Evolutionary conservation across 2,113 vertebrate species (phyloP).

Genomic region (Zootoca vivipara): DNA sequence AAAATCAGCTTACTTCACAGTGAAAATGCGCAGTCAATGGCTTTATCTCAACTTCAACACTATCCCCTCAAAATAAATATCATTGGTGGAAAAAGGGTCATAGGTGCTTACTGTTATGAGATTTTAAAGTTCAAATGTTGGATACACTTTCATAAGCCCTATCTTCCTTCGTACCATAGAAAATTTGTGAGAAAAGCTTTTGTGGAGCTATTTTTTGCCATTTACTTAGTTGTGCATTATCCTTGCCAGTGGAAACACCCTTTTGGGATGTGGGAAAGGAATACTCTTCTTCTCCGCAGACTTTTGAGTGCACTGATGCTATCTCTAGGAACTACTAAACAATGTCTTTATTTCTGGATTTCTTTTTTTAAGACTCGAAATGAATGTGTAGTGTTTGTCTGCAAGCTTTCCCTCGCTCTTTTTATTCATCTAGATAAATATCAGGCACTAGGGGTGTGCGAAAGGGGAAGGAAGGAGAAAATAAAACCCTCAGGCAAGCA

Average conservation of each 20-base stretch:
- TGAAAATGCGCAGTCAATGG: neutral
- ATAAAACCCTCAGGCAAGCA: neutral
- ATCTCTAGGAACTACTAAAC: conserved; percentile 31
- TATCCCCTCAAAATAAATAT: conserved; percentile 42
- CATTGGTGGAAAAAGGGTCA: conserved; percentile 32
- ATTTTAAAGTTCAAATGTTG: conserved; percentile 67
- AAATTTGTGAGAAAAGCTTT: conserved; percentile 66
- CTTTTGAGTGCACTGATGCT: conserved; percentile 43
- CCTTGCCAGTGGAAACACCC: conserved; percentile 63
- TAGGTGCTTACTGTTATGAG: neutral
- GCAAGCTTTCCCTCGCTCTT: neutral
- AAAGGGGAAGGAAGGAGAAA: neutral
- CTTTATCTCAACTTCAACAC: too few relatives aligned
- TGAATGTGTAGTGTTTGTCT: neutral
- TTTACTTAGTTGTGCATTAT: conserved; percentile 59
- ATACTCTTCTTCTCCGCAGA: conserved; percentile 50
- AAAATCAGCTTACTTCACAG: conserved; percentile 9
- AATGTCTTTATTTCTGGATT: conserved; percentile 49
- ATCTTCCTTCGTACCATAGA: conserved; percentile 77
- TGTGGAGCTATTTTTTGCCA: conserved; percentile 67
- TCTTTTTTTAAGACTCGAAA: neutral
- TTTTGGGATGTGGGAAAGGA: conserved; percentile 66
- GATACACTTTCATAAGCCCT: conserved; percentile 38
- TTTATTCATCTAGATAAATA: neutral
- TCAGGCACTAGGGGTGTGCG: neutral